A percentile compares a stretch with the other conserved stretches of the same genome.
phyloP scores from a whole-genome alignment of 1,140 invertebrate genomes.

The Papilio helenus region DNA sequence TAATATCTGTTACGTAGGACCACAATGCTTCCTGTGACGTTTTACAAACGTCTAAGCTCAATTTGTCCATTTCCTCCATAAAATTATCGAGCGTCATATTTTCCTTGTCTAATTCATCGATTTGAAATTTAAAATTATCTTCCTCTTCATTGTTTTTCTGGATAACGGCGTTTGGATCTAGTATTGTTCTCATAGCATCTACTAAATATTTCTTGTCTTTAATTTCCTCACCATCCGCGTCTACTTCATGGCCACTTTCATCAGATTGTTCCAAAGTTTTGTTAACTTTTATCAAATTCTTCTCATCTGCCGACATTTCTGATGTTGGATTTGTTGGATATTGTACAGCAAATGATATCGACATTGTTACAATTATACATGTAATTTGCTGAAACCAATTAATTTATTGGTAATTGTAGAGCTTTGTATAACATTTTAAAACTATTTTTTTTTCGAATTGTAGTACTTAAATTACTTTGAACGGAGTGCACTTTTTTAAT shows the following conservation, averaged over 20 bases:
- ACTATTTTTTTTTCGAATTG: too few species aligned
- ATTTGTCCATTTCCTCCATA: slow-evolving; percentile 74
- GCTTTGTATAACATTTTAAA: too few species aligned
- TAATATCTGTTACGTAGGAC: slow-evolving; percentile 74
- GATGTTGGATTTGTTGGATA: slow-evolving; percentile 66
- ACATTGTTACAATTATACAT: slow-evolving; percentile 45
- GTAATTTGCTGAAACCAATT: slow-evolving; percentile 58
- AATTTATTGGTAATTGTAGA: slow-evolving; percentile 6
- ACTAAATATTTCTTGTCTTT: slow-evolving; percentile 74
- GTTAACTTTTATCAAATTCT: slow-evolving; percentile 55
- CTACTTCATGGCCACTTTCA: slow-evolving; percentile 71
- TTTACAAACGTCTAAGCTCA: slow-evolving; percentile 76
- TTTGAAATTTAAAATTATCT: slow-evolving; percentile 64
- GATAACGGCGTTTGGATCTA: slow-evolving; percentile 67
- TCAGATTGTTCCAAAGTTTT: slow-evolving; percentile 66
- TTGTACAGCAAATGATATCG: slow-evolving; percentile 54
- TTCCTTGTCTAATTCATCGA: slow-evolving; percentile 66
- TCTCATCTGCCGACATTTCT: slow-evolving; percentile 76
- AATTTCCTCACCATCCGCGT: slow-evolving; percentile 62
- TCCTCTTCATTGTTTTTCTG: slow-evolving; percentile 57
- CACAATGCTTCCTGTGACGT: slow-evolving; percentile 73
- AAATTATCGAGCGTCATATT: slow-evolving; percentile 67
- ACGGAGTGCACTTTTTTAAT: too few species aligned
- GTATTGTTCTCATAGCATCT: slow-evolving; percentile 69
- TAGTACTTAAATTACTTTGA: too few species aligned